These are phyloP conservation scores for Copsychus sechellarum DNA, from an alignment of 2,113 vertebrate species.

Conservation along the genomic window DNA sequence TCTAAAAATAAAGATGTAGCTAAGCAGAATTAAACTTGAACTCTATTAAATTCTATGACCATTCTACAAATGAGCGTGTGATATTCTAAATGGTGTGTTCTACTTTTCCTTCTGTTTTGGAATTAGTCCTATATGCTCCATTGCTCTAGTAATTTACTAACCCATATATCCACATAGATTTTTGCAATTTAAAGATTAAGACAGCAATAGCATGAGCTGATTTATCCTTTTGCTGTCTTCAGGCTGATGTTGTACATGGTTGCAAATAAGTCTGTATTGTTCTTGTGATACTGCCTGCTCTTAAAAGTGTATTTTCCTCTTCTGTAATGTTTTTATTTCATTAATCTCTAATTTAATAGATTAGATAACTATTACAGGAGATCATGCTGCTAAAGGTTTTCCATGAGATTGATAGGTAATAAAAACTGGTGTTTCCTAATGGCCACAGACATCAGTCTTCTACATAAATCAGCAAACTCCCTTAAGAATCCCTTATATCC, in stretches of 20 bases:
- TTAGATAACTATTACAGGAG: conserved; percentile 46
- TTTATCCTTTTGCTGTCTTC: neutral
- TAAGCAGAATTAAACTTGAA: neutral
- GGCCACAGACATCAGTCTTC: conserved; percentile 59
- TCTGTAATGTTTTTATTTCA: conserved; percentile 19
- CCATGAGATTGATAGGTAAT: conserved; percentile 54
- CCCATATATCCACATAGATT: neutral
- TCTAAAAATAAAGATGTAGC: neutral
- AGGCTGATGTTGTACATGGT: neutral
- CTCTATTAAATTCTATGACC: neutral
- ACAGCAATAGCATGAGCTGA: neutral
- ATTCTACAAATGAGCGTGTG: neutral
- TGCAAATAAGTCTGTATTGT: neutral
- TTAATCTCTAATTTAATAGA: conserved; percentile 58
- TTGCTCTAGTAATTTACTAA: neutral
- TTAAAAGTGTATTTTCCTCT: neutral
- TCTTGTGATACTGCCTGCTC: neutral
- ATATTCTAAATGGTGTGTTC: neutral
- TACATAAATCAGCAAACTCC: conserved; percentile 65
- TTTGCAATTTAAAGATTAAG: neutral
- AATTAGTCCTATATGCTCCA: neutral
- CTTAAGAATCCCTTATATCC: conserved; percentile 43
- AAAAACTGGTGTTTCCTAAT: conserved; percentile 62
- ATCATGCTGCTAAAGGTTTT: conserved; percentile 34
- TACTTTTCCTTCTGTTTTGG: neutral